phyloP scores from a whole-genome alignment of 37 sponge, comb jelly and placozoan species.

The Tethya wilhelma region DNA sequence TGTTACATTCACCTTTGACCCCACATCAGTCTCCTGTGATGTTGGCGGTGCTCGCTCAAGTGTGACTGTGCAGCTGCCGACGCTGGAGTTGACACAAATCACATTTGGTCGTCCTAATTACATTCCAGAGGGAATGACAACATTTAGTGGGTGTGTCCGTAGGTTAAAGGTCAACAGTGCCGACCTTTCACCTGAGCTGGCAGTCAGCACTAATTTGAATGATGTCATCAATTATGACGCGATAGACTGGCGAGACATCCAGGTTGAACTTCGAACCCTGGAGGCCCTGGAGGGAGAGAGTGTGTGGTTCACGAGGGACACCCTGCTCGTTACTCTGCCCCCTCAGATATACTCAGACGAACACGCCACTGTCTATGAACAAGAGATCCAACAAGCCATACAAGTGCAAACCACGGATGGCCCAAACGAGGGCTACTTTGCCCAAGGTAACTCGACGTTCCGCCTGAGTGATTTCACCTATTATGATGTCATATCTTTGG shows the following conservation, averaged over 20 bases:
- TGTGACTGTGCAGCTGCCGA: neutral
- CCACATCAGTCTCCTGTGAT: neutral
- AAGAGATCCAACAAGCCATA: neutral
- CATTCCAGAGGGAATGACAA: too few relatives aligned
- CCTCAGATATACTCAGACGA: neutral
- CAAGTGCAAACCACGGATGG: neutral
- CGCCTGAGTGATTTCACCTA: neutral
- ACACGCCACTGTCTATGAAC: neutral
- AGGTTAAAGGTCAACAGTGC: slow-evolving; percentile 1
- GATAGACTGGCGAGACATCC: neutral
- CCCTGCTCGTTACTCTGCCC: neutral
- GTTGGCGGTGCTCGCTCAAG: neutral
- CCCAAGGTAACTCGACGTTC: neutral
- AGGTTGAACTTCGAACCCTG: neutral
- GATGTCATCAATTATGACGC: too few relatives aligned
- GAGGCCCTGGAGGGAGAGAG: neutral
- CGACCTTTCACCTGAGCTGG: neutral
- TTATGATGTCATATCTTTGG: neutral
- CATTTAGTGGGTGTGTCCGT: slow-evolving; percentile 14
- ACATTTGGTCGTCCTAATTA: neutral
- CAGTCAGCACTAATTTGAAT: too few relatives aligned
- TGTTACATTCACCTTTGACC: neutral
- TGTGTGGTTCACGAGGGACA: neutral
- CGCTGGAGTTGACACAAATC: neutral
- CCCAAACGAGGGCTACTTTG: slow-evolving; percentile 3